Conservation (phyloP, 2,888 invertebrate species). For the Helobdella robusta region DNA sequence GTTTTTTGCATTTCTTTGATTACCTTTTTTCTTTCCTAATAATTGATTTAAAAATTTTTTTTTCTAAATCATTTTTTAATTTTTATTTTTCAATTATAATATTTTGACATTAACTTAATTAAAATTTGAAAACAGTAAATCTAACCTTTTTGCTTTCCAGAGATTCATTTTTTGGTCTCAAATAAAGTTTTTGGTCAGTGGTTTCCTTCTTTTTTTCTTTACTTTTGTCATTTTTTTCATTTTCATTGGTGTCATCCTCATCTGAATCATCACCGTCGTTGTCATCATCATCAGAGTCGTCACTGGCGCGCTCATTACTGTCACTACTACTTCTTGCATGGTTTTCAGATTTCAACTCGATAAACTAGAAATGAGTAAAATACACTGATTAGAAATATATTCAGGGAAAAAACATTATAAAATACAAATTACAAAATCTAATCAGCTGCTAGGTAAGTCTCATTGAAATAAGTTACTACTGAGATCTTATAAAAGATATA, state of each 20-base stretch:
- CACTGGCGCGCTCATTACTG: background rate
- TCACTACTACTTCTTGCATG: background rate
- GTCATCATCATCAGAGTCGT: background rate
- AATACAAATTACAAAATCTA: too few relatives aligned
- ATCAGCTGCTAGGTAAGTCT: too few relatives aligned
- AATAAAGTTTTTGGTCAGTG: background rate
- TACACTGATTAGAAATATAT: background rate
- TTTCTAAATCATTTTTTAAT: background rate
- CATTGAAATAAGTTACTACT: too few relatives aligned
- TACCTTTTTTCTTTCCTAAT: slow-evolving; percentile 20
- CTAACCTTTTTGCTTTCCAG: slow-evolving; percentile 15
- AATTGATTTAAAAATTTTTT: background rate
- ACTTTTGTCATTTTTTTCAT: background rate
- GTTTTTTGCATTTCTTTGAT: slow-evolving; percentile 21
- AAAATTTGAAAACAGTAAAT: too few relatives aligned
- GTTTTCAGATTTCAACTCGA: too few relatives aligned
- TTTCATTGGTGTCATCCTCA: background rate
- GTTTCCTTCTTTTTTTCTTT: background rate
- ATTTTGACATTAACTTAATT: too few relatives aligned
- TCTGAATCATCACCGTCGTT: background rate
- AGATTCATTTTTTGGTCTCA: slow-evolving; percentile 4
- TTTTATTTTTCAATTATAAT: too few relatives aligned
- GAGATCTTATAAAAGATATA: too few relatives aligned
- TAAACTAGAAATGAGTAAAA: too few relatives aligned
- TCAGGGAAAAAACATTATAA: too few relatives aligned